Conservation (phyloP, 30 jellyfish, hydroid and myxozoan genomes). For the Cassiopea andromeda region DNA sequence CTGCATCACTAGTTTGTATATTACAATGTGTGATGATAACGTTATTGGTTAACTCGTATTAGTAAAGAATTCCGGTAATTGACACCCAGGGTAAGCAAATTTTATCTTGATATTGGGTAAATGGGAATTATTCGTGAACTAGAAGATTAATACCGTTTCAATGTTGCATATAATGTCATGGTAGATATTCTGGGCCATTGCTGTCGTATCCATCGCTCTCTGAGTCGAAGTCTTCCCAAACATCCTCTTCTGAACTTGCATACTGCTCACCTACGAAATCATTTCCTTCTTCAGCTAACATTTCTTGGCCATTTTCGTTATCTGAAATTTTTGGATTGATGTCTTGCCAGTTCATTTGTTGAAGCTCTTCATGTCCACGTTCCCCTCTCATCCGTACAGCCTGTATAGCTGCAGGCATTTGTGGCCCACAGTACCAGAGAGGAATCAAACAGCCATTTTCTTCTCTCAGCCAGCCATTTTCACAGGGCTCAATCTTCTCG, state of each 20-base stretch:
- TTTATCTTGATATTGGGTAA: background rate
- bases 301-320: constrained; percentile 37
- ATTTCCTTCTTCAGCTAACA: constrained; percentile 38
- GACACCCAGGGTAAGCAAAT: constrained; percentile 1
- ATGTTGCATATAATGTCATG: constrained; percentile 22
- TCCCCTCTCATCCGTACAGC: constrained; percentile 57
- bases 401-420: constrained; percentile 54
- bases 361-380: constrained; percentile 37
- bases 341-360: constrained; percentile 24
- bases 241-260: constrained; percentile 66
- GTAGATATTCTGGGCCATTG: constrained; percentile 75
- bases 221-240: constrained; percentile 61
- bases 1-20: constrained; percentile 24
- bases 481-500: constrained; percentile 49
- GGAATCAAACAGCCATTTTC: constrained; percentile 51
- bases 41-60: constrained; percentile 22
- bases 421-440: constrained; percentile 70
- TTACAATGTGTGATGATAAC: constrained; percentile 28
- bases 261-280: constrained; percentile 54
- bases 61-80: background rate
- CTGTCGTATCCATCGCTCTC: constrained; percentile 77
- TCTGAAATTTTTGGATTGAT: constrained; percentile 27
- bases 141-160: constrained; percentile 1
- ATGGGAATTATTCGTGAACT: background rate
- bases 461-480: constrained; percentile 57